Base-by-base conservation (phyloP, 2,888 invertebrate genomes). In the Galerucella nymphaeae region DNA sequence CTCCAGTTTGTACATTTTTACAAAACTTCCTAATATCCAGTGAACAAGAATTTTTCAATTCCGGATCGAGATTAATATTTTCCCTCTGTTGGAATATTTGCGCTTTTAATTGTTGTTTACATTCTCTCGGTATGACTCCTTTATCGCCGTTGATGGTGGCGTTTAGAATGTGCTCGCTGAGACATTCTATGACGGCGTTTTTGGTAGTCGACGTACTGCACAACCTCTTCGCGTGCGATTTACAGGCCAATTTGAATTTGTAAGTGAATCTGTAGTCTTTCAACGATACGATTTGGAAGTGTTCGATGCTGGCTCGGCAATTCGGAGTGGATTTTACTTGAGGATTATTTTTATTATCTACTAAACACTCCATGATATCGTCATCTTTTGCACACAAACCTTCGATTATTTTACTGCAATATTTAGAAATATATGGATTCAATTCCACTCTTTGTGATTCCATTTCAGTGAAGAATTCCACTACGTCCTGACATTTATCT, bases 161-260 rank as follows among this genome's bases (percentile, higher is more conserved):
- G 83, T 97, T 95, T 76, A 96, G 91, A 66, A 98, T 93, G 76
- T 94, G 93, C 85, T 96, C 94, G 87, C 98, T 98, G 75, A 97
- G 88, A 85, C 97, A 98, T 67, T 90, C 89, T 14, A 97, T 93
- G 6, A 96, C 96, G 80, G 95, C 93, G 74, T 90, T 91, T 85
- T 94, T 95, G 0, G 93, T 93, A 83, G 90, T 92, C 57, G 94
- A 92, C 77, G 90, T 90, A 10, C 89, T 89, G 85, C 93, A 92
- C 83, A 90, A 91, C 75, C 91, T 88, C 70, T 90, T 79, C 0
- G 96, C 96, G 85, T 94, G 92, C 2, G 92, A 90, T 81, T 94
- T 94, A 83, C 99, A 99, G 0, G 97, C 95, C 85, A 97, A 92
- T 87, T 98, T 97, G 86, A 99, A 99, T 86, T 96, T 96, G 82